Percentiles rank a stretch among this genome's conserved stretches.
phyloP scores from a whole-genome alignment of 2,888 invertebrate genomes.

The Carabus problematicus region DNA sequence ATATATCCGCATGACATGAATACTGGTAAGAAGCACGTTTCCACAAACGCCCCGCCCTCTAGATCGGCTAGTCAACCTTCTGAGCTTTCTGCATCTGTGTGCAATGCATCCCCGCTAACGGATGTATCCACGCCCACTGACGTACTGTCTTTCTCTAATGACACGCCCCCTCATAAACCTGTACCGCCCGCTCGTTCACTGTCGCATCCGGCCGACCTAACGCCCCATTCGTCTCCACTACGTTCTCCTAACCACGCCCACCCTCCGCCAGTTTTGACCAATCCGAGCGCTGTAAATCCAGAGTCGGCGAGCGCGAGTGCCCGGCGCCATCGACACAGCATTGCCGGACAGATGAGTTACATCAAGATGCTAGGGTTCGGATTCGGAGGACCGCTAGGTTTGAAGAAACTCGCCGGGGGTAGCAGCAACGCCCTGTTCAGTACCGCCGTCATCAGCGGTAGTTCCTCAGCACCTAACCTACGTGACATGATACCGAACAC shows the following conservation, averaged over 20 bases:
- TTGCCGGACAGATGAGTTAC: slow-evolving; percentile 94
- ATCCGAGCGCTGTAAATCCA: slow-evolving; percentile 49
- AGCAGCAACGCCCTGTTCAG: slow-evolving; percentile 89
- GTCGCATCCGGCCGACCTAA: slow-evolving; percentile 28
- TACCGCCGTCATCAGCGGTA: slow-evolving; percentile 95
- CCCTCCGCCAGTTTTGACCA: slow-evolving; percentile 46
- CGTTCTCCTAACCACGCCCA: slow-evolving; percentile 3
- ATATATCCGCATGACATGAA: slow-evolving; percentile 50
- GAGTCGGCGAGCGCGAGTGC: slow-evolving; percentile 52
- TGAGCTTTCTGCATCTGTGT: slow-evolving; percentile 52
- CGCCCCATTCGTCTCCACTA: slow-evolving; percentile 18
- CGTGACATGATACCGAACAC: slow-evolving; percentile 84
- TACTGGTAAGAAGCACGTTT: slow-evolving; percentile 44
- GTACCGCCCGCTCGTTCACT: slow-evolving; percentile 28
- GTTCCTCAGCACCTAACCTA: slow-evolving; percentile 90
- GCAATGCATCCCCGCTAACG: slow-evolving; percentile 52
- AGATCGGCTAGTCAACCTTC: slow-evolving; percentile 46
- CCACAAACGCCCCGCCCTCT: slow-evolving; percentile 37
- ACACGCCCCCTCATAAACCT: slow-evolving; percentile 8
- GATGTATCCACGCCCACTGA: slow-evolving; percentile 24
- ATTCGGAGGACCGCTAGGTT: slow-evolving; percentile 64
- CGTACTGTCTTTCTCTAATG: slow-evolving; percentile 13
- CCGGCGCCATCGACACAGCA: slow-evolving; percentile 93
- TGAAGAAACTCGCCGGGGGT: slow-evolving; percentile 70
- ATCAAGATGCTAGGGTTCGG: slow-evolving; percentile 88